Percentiles rank a stretch among this genome's conserved stretches.
phyloP scores from a whole-genome alignment of 2,113 vertebrate species.

The Protobothrops flavoviridis region DNA sequence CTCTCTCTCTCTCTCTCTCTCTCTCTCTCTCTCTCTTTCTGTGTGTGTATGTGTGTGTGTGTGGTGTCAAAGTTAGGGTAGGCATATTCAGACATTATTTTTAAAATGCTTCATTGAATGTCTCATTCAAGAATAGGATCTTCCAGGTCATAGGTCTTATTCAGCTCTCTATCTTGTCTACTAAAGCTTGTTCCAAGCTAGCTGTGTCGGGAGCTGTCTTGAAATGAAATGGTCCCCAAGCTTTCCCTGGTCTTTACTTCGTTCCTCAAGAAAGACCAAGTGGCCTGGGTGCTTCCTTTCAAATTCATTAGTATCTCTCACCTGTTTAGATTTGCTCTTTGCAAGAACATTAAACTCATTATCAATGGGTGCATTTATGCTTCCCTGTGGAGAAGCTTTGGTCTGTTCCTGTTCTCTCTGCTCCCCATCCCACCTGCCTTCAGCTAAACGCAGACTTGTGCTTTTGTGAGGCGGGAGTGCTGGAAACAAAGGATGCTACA shows the following conservation, averaged over 20 bases:
- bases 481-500: background rate
- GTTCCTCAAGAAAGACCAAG: background rate
- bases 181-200: background rate
- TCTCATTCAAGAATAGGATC: background rate
- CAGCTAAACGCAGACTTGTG: background rate
- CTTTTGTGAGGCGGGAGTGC: background rate
- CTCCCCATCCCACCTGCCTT: background rate
- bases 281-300: background rate
- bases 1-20: too few species aligned
- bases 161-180: background rate
- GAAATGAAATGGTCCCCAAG: background rate
- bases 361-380: background rate
- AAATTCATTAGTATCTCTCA: background rate
- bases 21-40: too few species aligned
- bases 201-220: background rate
- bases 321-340: background rate
- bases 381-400: background rate
- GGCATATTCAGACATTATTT: background rate
- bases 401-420: background rate
- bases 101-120: background rate
- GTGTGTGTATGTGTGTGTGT: too few species aligned
- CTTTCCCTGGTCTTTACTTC: background rate
- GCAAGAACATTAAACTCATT: background rate
- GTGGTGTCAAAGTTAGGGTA: background rate
- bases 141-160: background rate